Conservation (phyloP, 2,113 vertebrate genomes). For the Copsychus sechellarum region DNA sequence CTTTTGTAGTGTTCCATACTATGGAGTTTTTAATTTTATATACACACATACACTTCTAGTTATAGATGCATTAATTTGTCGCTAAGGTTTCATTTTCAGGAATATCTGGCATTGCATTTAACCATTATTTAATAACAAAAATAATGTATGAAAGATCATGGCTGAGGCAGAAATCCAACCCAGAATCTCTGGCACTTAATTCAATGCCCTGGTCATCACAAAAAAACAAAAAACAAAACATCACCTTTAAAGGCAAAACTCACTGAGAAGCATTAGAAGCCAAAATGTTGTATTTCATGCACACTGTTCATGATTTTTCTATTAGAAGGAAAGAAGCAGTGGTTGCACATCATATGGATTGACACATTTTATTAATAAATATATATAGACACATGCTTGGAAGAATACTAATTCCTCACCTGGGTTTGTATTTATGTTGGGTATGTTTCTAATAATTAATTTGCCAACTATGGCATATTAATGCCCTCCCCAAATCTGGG, state of each 20-base stretch:
- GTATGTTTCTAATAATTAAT: neutral
- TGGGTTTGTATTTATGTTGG: neutral
- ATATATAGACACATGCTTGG: neutral
- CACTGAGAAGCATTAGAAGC: neutral
- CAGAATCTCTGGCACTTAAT: neutral
- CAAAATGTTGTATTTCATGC: neutral
- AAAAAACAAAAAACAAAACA: neutral
- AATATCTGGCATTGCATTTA: neutral
- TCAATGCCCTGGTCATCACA: neutral
- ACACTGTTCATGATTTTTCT: neutral
- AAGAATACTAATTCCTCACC: neutral
- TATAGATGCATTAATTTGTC: neutral
- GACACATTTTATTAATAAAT: neutral
- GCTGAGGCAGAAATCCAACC: neutral
- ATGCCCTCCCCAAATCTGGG: neutral
- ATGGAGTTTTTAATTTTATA: rapidly evolving
- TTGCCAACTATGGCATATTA: neutral
- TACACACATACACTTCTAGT: rapidly evolving
- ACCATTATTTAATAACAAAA: neutral
- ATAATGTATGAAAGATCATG: neutral
- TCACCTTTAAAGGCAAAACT: neutral
- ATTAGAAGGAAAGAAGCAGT: neutral
- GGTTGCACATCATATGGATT: neutral
- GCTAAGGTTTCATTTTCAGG: neutral
- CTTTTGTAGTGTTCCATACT: neutral